These are phyloP conservation scores for Smithornis capensis DNA, from an alignment of 2,113 vertebrate genomes.

Conservation along the genomic window DNA sequence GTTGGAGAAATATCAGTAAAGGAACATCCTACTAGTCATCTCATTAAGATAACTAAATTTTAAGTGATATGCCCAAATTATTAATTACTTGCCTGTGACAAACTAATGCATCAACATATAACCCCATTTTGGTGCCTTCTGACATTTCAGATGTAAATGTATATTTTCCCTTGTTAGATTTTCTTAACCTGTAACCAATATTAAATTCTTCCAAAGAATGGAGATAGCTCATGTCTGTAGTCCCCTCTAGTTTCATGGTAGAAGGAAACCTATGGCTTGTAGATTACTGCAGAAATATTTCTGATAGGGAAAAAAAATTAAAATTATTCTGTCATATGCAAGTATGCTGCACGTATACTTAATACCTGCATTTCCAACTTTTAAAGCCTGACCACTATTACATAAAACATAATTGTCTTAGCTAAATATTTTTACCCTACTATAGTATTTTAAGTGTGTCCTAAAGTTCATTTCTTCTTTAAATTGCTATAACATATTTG, in stretches of 20 bases:
- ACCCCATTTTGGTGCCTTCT: neutral
- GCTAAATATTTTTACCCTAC: neutral
- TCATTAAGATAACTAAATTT: conserved; percentile 24
- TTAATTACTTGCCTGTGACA: neutral
- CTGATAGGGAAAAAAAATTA: neutral
- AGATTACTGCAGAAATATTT: neutral
- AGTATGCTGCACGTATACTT: neutral
- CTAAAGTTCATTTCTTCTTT: neutral
- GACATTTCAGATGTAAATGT: neutral
- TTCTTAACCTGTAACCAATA: neutral
- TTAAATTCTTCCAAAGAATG: neutral
- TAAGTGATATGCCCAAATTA: neutral
- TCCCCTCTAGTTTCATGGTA: neutral
- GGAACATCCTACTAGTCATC: neutral
- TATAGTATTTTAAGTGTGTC: neutral
- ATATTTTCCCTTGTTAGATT: neutral
- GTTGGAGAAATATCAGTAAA: conserved; percentile 32
- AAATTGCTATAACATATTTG: neutral
- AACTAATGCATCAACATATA: neutral
- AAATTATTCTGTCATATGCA: neutral
- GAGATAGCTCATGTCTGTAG: neutral
- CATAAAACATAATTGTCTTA: neutral
- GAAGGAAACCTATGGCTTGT: neutral
- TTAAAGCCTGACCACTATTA: neutral
- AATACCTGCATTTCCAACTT: neutral